These are phyloP conservation scores for Euglossa dilemma DNA, from an alignment of 1,140 invertebrate genomes.

Conservation along the genomic window DNA sequence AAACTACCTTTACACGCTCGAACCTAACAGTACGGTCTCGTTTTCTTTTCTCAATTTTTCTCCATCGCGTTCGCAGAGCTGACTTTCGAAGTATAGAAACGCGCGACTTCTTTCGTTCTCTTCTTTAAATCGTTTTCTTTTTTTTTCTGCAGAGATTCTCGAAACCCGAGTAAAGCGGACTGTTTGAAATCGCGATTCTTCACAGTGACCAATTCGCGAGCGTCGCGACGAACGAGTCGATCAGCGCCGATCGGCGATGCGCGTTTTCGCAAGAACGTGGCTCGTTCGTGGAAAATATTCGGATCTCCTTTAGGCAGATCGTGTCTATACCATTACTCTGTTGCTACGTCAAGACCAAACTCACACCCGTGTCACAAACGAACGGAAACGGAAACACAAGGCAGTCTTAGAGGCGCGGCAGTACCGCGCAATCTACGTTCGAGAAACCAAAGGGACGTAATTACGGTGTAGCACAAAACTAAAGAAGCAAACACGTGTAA, in stretches of 20 bases:
- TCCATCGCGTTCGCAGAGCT: background rate
- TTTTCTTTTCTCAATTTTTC: slow-evolving; percentile 10
- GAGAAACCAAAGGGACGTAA: slow-evolving; percentile 2
- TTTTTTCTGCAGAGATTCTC: no score
- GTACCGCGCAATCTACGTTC: slow-evolving; percentile 22
- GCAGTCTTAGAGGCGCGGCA: background rate
- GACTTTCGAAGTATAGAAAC: background rate
- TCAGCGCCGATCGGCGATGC: background rate
- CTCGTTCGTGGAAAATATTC: background rate
- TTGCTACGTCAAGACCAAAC: slow-evolving; percentile 12
- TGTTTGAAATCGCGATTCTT: background rate
- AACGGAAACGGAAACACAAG: background rate
- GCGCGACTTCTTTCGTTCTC: no score
- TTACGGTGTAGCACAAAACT: slow-evolving; percentile 3
- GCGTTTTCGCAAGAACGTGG: no score
- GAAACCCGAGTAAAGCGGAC: no score
- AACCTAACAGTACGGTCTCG: slow-evolving; percentile 62
- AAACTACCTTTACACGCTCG: slow-evolving; percentile 74
- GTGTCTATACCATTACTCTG: background rate
- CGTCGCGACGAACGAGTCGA: background rate
- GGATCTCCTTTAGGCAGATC: background rate
- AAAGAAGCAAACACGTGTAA: slow-evolving; percentile 32
- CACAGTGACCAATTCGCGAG: background rate
- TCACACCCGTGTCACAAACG: background rate
- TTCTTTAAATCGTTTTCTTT: no score